phyloP scores from a whole-genome alignment of 1,140 invertebrate species.

The Drosophila erecta region DNA sequence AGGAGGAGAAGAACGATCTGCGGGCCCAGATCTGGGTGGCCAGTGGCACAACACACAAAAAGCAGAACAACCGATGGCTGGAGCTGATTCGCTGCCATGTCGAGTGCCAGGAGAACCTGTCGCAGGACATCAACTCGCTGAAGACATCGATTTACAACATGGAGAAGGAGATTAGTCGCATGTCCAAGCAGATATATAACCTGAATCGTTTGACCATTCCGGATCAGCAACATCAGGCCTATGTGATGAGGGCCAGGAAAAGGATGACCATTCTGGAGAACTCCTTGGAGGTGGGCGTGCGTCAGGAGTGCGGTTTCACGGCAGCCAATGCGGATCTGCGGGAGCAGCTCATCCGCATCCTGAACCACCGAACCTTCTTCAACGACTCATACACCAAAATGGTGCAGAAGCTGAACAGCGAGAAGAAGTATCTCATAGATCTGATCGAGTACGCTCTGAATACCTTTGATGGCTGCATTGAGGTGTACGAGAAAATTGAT shows the following conservation, averaged over 20 bases:
- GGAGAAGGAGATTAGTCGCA: constrained; percentile 66
- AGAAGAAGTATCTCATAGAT: constrained; percentile 76
- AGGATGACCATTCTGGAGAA: constrained; percentile 71
- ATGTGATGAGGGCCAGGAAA: constrained; percentile 54
- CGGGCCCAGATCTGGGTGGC: constrained; percentile 81
- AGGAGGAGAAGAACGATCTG: constrained; percentile 73
- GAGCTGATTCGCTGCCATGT: constrained; percentile 68
- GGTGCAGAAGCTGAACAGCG: constrained; percentile 73
- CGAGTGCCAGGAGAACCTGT: constrained; percentile 68
- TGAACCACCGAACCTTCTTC: constrained; percentile 70
- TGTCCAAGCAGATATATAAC: constrained; percentile 67
- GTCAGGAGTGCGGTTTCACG: constrained; percentile 70
- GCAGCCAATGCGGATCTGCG: constrained; percentile 64
- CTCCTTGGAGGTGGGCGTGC: constrained; percentile 63
- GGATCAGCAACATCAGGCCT: constrained; percentile 63
- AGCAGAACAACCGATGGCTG: constrained; percentile 45
- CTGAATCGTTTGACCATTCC: constrained; percentile 65
- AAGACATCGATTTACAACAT: constrained; percentile 69
- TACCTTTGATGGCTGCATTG: constrained; percentile 71
- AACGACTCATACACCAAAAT: constrained; percentile 71
- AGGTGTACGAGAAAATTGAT: constrained; percentile 73
- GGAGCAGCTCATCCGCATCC: constrained; percentile 66
- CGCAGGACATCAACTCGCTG: constrained; percentile 55
- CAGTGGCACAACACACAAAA: constrained; percentile 57
- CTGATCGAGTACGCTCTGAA: constrained; percentile 71